These are phyloP conservation scores for Galendromus occidentalis DNA, from an alignment of 1,140 invertebrate species.

Conservation along the genomic window DNA sequence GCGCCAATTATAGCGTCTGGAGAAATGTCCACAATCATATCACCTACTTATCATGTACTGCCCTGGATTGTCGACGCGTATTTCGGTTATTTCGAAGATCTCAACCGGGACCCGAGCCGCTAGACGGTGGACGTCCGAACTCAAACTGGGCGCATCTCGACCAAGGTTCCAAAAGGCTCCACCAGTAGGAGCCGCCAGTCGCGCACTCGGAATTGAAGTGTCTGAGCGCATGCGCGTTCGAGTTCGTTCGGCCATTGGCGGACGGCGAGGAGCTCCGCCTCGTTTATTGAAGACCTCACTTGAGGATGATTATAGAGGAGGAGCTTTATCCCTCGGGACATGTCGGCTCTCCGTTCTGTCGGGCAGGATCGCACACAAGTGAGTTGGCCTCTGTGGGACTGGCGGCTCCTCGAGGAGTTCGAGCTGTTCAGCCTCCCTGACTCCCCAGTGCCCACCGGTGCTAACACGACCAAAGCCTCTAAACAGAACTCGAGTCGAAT, in stretches of 20 bases:
- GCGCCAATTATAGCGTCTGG: too few species aligned
- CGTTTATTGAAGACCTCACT: slow-evolving; percentile 10
- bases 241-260: background rate
- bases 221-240: background rate
- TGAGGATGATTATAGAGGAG: slow-evolving; percentile 12
- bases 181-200: slow-evolving; percentile 2
- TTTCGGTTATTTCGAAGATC: too few species aligned
- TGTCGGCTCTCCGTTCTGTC: background rate
- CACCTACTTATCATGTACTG: too few species aligned
- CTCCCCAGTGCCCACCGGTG: too few species aligned
- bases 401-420: slow-evolving; percentile 12
- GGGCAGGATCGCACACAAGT: slow-evolving; percentile 10
- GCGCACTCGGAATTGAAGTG: background rate
- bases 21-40: too few species aligned
- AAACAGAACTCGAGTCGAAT: too few species aligned
- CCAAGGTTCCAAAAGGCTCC: background rate
- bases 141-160: slow-evolving; percentile 4
- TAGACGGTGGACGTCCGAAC: background rate
- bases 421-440: background rate
- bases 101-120: too few species aligned
- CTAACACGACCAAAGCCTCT: too few species aligned
- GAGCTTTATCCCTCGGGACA: slow-evolving; percentile 10
- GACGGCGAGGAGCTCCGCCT: background rate
- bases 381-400: slow-evolving; percentile 11
- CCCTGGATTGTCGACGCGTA: too few species aligned